Conservation (phyloP, 1,140 invertebrate genomes). For the Brachionus angularis region DNA sequence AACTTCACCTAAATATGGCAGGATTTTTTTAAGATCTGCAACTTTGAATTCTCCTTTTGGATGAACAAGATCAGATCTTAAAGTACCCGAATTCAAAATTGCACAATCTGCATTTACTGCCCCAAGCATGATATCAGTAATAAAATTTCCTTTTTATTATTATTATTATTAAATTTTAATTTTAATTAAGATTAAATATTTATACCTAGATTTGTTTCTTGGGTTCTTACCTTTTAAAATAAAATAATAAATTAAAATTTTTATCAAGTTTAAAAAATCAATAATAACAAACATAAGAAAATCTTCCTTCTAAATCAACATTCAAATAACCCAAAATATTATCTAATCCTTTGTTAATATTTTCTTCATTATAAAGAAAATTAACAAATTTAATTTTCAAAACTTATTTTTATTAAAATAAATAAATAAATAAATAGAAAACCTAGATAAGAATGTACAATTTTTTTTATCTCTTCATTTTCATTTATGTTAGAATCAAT, state of each 20-base stretch:
- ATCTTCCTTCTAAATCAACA: constrained; percentile 11
- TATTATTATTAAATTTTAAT: too few species aligned
- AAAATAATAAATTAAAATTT: not conserved
- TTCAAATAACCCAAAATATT: constrained; percentile 25
- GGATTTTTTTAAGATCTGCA: constrained; percentile 72
- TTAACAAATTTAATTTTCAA: too few species aligned
- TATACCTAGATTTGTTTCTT: constrained; percentile 41
- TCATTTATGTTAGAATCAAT: constrained; percentile 69
- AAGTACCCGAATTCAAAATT: constrained; percentile 79
- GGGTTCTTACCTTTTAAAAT: not conserved
- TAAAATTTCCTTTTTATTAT: constrained; percentile 88
- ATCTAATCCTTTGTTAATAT: constrained; percentile 27
- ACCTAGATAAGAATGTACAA: constrained; percentile 70
- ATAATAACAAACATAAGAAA: constrained; percentile 5
- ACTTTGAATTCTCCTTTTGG: constrained; percentile 74
- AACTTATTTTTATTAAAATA: not conserved
- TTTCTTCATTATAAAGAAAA: not conserved
- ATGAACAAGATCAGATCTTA: constrained; percentile 70
- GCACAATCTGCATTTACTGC: constrained; percentile 78
- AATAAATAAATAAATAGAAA: constrained; percentile 47
- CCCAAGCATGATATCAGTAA: constrained; percentile 77
- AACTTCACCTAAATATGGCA: constrained; percentile 74
- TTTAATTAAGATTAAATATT: too few species aligned
- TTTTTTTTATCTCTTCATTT: constrained; percentile 68
- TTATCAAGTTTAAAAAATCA: not conserved